Evolutionary conservation across 2,113 vertebrate genomes (phyloP).

Genomic region (Sminthopsis crassicaudata): DNA sequence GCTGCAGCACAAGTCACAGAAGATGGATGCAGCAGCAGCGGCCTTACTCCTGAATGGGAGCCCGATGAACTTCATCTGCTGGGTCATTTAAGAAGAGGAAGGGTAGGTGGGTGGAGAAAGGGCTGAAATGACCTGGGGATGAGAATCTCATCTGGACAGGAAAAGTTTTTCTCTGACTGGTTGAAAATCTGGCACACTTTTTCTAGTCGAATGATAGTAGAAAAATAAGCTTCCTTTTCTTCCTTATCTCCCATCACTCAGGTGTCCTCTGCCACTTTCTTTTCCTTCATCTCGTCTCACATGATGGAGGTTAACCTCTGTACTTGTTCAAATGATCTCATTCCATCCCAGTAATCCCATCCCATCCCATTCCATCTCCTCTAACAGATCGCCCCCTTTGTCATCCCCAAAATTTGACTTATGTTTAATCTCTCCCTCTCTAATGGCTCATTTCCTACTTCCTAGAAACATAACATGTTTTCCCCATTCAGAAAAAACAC

Average conservation of each 20-base stretch:
- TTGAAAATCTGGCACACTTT: not conserved
- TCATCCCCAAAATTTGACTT: not conserved
- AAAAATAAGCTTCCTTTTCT: not conserved
- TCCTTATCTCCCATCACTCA: not conserved
- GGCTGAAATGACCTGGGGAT: not conserved
- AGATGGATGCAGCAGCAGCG: not conserved
- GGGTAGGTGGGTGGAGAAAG: not conserved
- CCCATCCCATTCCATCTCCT: not conserved
- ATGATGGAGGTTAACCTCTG: not conserved
- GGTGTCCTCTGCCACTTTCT: not conserved
- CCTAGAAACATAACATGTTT: not conserved
- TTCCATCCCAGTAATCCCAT: not conserved
- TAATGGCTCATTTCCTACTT: not conserved
- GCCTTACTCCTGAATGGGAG: not conserved
- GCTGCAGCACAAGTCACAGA: constrained; percentile 54
- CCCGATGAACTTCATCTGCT: not conserved
- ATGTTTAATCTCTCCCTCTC: too few relatives aligned
- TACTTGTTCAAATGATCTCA: not conserved
- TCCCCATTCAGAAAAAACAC: not conserved
- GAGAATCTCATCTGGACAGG: not conserved
- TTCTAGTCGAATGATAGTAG: not conserved
- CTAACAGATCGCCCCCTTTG: not conserved
- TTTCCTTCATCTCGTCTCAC: not conserved
- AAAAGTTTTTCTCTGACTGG: not conserved
- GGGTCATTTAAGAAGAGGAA: not conserved